A percentile compares a stretch with the other conserved stretches of the same genome.
Evolutionary conservation across 2,888 invertebrate genomes (phyloP).

Genomic region (Teleiodes luculella): DNA sequence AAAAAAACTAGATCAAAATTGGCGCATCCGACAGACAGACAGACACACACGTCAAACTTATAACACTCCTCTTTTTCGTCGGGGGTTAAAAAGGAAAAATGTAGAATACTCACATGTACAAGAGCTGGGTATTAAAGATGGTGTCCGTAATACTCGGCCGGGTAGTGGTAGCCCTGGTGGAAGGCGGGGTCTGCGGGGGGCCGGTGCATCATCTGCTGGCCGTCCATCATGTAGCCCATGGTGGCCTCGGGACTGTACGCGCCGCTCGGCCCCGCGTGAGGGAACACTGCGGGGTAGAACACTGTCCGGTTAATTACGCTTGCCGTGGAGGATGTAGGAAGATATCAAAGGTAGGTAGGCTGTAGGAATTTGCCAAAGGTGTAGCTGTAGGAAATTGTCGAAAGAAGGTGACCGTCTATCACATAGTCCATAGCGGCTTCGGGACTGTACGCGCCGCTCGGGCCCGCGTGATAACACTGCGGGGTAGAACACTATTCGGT

Average conservation of each 20-base stretch:
- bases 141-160: slow-evolving; percentile 95
- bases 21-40: too few species aligned
- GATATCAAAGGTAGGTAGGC: too few species aligned
- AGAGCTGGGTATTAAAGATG: slow-evolving; percentile 85
- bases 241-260: slow-evolving; percentile 97
- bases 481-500: slow-evolving; percentile 72
- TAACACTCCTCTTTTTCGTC: too few species aligned
- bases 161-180: slow-evolving; percentile 96
- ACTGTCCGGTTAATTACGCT: slow-evolving; percentile 72
- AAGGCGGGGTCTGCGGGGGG: slow-evolving; percentile 95
- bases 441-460: slow-evolving; percentile 96
- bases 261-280: slow-evolving; percentile 96
- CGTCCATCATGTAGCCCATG: slow-evolving; percentile 99
- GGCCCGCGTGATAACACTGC: slow-evolving; percentile 95
- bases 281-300: slow-evolving; percentile 87
- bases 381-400: background rate
- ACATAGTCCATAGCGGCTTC: slow-evolving; percentile 98
- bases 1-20: too few species aligned
- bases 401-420: slow-evolving; percentile 99
- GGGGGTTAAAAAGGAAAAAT: too few species aligned
- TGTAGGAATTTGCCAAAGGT: slow-evolving; percentile 19
- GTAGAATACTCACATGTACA: slow-evolving; percentile 67
- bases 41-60: too few species aligned
- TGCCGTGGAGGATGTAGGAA: too few species aligned
- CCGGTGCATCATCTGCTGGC: slow-evolving; percentile 98